phyloP scores from a whole-genome alignment of 2,888 invertebrate species.

The Hirtodrosophila cameraria region DNA sequence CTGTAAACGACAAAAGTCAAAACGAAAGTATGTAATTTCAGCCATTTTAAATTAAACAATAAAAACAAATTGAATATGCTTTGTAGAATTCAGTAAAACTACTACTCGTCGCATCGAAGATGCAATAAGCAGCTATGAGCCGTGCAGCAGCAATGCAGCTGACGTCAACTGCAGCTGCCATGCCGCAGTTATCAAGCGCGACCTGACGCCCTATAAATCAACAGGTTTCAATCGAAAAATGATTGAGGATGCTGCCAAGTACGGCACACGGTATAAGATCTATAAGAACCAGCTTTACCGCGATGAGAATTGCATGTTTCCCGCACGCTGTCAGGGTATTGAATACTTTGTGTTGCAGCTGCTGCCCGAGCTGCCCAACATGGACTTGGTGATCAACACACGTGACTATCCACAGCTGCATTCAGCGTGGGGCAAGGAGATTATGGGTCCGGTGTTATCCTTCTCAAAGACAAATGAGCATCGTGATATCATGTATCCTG shows the following conservation, averaged over 20 bases:
- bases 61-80: neutral
- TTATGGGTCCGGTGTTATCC: constrained; percentile 94
- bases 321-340: constrained; percentile 94
- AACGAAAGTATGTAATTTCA: constrained; percentile 34
- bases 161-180: constrained; percentile 88
- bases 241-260: constrained; percentile 86
- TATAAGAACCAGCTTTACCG: constrained; percentile 92
- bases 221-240: constrained; percentile 89
- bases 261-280: constrained; percentile 93
- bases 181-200: constrained; percentile 87
- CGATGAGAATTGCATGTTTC: constrained; percentile 94
- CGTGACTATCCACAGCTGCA: constrained; percentile 95
- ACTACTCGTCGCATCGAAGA: constrained; percentile 84
- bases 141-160: constrained; percentile 84
- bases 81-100: constrained; percentile 62
- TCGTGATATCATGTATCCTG: constrained; percentile 96
- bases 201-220: constrained; percentile 88
- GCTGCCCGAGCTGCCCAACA: constrained; percentile 89
- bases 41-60: neutral
- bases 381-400: constrained; percentile 94
- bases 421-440: constrained; percentile 38
- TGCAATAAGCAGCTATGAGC: constrained; percentile 85
- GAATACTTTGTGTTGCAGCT: constrained; percentile 93
- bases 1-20: neutral
- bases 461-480: constrained; percentile 95